Evolutionary conservation across 2,888 invertebrate species (phyloP).

Genomic region (Chrysina gloriosa): DNA sequence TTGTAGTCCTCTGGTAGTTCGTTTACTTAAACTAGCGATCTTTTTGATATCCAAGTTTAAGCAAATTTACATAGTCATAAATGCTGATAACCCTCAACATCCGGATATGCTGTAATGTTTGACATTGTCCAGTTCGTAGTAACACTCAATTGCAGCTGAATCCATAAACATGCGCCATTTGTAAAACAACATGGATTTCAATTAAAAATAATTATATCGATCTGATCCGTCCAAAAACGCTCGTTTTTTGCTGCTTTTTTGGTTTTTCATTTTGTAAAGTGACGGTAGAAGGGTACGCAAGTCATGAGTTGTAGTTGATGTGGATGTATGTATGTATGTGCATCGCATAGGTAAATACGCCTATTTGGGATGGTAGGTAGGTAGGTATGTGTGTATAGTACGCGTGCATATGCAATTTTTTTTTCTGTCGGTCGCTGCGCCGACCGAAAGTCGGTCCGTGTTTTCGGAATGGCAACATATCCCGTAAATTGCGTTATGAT

Average conservation of each 20-base stretch:
- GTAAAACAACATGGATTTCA: background rate
- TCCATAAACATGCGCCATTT: background rate
- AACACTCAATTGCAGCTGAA: background rate
- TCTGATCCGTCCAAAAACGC: background rate
- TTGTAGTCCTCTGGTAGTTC: too few relatives aligned
- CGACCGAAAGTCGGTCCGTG: constrained; percentile 31
- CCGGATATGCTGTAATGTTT: background rate
- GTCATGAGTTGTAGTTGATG: constrained; percentile 14
- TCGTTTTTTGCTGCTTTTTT: background rate
- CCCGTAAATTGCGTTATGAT: constrained; percentile 46
- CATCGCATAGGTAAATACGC: background rate
- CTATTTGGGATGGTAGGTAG: background rate
- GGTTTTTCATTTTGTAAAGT: constrained; percentile 14
- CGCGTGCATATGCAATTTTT: constrained; percentile 34
- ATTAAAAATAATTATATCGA: constrained; percentile 18
- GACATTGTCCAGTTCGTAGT: too few relatives aligned
- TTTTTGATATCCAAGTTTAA: too few relatives aligned
- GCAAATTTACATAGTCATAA: too few relatives aligned
- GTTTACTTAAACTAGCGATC: too few relatives aligned
- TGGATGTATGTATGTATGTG: constrained; percentile 13
- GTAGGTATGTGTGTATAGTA: constrained; percentile 12
- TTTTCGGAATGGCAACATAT: constrained; percentile 39
- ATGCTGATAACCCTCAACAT: too few relatives aligned
- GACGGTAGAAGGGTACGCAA: constrained; percentile 9
- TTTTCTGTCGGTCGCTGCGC: constrained; percentile 21